Evolutionary conservation across 2,888 invertebrate genomes (phyloP).

Genomic region (Scaptomyza reducta): DNA sequence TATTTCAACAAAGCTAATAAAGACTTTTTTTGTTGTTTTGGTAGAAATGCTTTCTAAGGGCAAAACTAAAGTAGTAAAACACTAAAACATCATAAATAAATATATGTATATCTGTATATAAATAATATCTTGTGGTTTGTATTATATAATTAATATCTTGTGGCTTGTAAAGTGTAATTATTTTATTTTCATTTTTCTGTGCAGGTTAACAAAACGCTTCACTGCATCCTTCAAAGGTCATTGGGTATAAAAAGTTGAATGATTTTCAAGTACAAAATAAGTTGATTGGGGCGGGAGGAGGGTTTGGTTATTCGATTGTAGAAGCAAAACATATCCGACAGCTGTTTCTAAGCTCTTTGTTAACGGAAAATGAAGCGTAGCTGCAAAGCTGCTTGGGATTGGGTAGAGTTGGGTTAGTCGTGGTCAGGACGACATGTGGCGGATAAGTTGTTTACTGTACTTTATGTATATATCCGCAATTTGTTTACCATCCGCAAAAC

Average conservation of each 20-base stretch:
- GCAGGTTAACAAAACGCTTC: too few species aligned
- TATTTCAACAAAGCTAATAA: too few species aligned
- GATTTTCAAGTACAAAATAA: constrained; percentile 5
- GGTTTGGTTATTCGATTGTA: constrained; percentile 1
- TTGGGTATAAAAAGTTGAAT: constrained; percentile 44
- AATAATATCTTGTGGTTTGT: too few species aligned
- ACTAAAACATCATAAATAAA: too few species aligned
- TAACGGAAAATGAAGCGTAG: neutral
- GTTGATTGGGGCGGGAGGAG: neutral
- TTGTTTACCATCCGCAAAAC: constrained; percentile 51
- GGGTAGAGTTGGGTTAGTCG: neutral
- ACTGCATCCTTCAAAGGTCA: neutral
- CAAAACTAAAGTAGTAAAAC: too few species aligned
- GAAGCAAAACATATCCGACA: constrained; percentile 48
- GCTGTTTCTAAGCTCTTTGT: constrained; percentile 45
- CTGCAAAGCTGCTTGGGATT: neutral
- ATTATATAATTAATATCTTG: too few species aligned
- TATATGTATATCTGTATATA: too few species aligned
- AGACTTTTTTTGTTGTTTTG: too few species aligned
- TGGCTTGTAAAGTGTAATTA: too few species aligned
- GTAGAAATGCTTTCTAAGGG: too few species aligned
- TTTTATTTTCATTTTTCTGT: too few species aligned
- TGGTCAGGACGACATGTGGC: constrained; percentile 8
- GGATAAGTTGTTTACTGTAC: constrained; percentile 31
- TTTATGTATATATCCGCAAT: constrained; percentile 50